These are phyloP conservation scores for Sceloporus undulatus DNA, from an alignment of 2,113 vertebrate genomes.

Conservation along the genomic window DNA sequence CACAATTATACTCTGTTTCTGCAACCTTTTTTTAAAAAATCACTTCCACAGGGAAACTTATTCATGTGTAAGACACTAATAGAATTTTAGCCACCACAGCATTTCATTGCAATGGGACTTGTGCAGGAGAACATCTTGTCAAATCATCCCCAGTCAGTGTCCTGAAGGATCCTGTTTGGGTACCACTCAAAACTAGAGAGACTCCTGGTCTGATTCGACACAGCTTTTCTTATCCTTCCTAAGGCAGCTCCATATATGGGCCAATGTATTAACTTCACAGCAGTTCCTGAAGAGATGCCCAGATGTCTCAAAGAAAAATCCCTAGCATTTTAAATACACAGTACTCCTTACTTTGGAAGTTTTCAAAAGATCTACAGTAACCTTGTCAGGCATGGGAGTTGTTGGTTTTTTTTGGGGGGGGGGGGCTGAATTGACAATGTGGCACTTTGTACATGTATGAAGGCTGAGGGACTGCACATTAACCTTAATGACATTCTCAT, in stretches of 20 bases:
- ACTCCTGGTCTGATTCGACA: not conserved
- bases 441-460: constrained; percentile 61
- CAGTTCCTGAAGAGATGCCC: constrained; percentile 80
- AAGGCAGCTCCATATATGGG: constrained; percentile 68
- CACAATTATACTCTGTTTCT: no score
- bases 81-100: no score
- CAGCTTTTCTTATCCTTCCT: constrained; percentile 8
- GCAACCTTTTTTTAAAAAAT: no score
- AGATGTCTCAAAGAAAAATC: constrained; percentile 85
- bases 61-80: no score
- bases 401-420: constrained; percentile 62
- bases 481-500: constrained; percentile 65
- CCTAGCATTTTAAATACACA: constrained; percentile 77
- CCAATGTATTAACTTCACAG: constrained; percentile 71
- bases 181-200: not conserved
- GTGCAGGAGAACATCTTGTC: not conserved
- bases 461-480: constrained; percentile 51
- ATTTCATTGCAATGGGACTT: not conserved
- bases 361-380: constrained; percentile 73
- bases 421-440: constrained; percentile 70
- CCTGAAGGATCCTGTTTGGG: not conserved
- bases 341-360: constrained; percentile 67
- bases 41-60: no score
- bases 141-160: no score
- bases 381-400: constrained; percentile 51